phyloP scores from a whole-genome alignment of 2,888 invertebrate genomes.

The Notodonta dromedarius region DNA sequence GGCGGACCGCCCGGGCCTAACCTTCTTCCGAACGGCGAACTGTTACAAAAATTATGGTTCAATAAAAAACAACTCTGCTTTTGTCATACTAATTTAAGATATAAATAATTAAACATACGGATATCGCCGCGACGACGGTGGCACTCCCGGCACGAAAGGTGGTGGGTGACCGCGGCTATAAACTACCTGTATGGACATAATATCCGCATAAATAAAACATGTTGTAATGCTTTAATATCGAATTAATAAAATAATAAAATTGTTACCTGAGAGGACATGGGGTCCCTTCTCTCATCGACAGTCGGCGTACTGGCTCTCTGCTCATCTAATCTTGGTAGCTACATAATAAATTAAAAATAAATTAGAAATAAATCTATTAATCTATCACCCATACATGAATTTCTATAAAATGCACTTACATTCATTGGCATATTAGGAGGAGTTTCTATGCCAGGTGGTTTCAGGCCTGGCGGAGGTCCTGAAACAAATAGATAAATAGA shows the following conservation, averaged over 20 bases:
- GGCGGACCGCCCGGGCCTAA: slow-evolving; percentile 45
- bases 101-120: slow-evolving; percentile 32
- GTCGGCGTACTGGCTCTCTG: slow-evolving; percentile 90
- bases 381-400: too few species aligned
- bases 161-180: slow-evolving; percentile 63
- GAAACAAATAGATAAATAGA: slow-evolving; percentile 48
- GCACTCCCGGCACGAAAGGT: slow-evolving; percentile 57
- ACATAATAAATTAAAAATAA: slow-evolving; percentile 10
- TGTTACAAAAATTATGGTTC: slow-evolving; percentile 18
- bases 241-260: neutral
- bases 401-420: slow-evolving; percentile 47
- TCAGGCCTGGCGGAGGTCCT: slow-evolving; percentile 65
- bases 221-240: neutral
- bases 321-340: slow-evolving; percentile 78
- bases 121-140: slow-evolving; percentile 58
- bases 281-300: slow-evolving; percentile 84
- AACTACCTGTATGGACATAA: slow-evolving; percentile 49
- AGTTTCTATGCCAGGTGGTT: slow-evolving; percentile 75
- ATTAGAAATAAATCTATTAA: neutral
- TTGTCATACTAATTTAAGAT: neutral
- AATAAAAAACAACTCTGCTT: too few species aligned
- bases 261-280: slow-evolving; percentile 69
- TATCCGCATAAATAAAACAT: slow-evolving; percentile 8
- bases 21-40: slow-evolving; percentile 60
- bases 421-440: slow-evolving; percentile 58